phyloP scores from a whole-genome alignment of 1,140 invertebrate species.

The Trichomalopsis sarcophagae region DNA sequence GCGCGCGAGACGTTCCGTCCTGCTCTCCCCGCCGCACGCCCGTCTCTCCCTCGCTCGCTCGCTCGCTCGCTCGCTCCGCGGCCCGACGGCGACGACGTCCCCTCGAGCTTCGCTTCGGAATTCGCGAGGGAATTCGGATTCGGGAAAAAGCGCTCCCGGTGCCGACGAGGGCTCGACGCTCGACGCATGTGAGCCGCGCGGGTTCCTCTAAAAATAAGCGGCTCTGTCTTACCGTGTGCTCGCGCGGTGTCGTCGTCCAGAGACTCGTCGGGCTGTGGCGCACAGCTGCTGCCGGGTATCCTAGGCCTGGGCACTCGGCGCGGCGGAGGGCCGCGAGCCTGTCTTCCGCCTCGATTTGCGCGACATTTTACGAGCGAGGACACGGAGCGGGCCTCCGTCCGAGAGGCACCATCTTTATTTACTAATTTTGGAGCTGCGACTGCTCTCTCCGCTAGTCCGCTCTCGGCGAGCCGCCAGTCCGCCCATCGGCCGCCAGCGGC shows the following conservation, averaged over 20 bases:
- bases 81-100: not conserved
- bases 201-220: not conserved
- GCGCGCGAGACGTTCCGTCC: constrained; percentile 49
- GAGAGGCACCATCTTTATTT: constrained; percentile 72
- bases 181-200: too few species aligned
- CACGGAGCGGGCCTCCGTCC: constrained; percentile 63
- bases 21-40: not conserved
- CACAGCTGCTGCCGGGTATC: constrained; percentile 25
- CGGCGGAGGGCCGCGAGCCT: constrained; percentile 52
- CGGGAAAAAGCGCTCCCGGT: not conserved
- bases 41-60: not conserved
- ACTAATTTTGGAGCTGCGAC: constrained; percentile 72
- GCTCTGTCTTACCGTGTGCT: not conserved
- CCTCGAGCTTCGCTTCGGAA: too few species aligned
- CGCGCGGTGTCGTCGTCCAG: too few species aligned
- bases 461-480: not conserved
- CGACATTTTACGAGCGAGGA: constrained; percentile 63
- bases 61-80: not conserved
- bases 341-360: constrained; percentile 69
- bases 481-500: not conserved
- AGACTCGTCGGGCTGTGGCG: not conserved
- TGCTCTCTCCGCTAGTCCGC: not conserved
- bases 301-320: constrained; percentile 51
- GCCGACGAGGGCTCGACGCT: too few species aligned
- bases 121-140: too few species aligned